Conservation (phyloP, 2,888 invertebrate species). For the Tetrapedia diversipes region DNA sequence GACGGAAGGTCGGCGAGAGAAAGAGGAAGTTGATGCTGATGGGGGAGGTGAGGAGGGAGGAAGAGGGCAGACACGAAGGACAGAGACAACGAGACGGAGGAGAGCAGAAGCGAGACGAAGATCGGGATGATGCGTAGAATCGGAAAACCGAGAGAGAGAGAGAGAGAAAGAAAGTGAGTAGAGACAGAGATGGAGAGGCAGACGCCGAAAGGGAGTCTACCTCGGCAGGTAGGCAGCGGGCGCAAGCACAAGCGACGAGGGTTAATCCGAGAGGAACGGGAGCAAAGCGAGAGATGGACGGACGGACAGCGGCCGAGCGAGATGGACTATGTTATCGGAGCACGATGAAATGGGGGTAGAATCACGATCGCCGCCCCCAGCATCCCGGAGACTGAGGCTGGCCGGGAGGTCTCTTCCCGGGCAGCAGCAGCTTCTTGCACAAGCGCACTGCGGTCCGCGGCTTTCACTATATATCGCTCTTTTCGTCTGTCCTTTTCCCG, state of each 20-base stretch:
- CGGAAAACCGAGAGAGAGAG: conserved; percentile 10
- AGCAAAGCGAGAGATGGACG: conserved; percentile 46
- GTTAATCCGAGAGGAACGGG: conserved; percentile 50
- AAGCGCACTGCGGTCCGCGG: conserved; percentile 76
- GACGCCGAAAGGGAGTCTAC: conserved; percentile 46
- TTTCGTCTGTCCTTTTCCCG: conserved; percentile 43
- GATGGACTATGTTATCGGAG: conserved; percentile 72
- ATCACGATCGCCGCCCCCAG: conserved; percentile 82
- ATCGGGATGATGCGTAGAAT: conserved; percentile 10
- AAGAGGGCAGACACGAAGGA: conserved; percentile 5
- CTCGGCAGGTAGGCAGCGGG: conserved; percentile 28
- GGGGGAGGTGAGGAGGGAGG: conserved; percentile 14
- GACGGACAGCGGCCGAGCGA: conserved; percentile 59
- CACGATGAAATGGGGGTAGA: conserved; percentile 79
- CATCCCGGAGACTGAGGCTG: conserved; percentile 82
- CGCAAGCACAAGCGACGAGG: conserved; percentile 28
- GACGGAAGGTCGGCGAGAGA: conserved; percentile 46
- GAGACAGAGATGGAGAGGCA: conserved; percentile 33
- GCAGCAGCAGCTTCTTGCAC: conserved; percentile 81
- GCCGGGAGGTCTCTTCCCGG: conserved; percentile 82
- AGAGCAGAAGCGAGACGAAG: conserved; percentile 8
- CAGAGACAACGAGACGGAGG: not conserved
- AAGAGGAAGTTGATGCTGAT: conserved; percentile 33
- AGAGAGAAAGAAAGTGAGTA: not conserved
- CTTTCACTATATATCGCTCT: conserved; percentile 51